Percentiles rank a stretch among this genome's conserved stretches.
These are phyloP conservation scores for Hemiprocne comata DNA, from an alignment of 2,113 vertebrate genomes.

Conservation along the genomic window DNA sequence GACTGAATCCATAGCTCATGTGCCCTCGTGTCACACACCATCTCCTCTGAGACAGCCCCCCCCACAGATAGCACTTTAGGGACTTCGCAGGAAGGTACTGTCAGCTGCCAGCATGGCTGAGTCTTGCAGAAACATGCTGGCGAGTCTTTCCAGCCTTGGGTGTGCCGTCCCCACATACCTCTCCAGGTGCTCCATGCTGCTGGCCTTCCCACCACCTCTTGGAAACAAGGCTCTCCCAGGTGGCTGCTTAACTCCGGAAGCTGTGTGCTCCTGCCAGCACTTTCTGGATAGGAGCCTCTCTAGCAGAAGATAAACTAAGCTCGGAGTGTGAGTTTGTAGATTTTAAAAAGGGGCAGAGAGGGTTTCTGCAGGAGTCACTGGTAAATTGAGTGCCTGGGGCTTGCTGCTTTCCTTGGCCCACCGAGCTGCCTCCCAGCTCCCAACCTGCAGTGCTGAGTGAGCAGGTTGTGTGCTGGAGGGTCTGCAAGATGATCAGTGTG, in stretches of 20 bases:
- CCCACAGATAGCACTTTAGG: not conserved
- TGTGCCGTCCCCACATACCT: not conserved
- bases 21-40: not conserved
- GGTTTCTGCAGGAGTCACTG: not conserved
- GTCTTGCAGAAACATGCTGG: not conserved
- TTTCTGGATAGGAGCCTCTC: not conserved
- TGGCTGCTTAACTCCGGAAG: not conserved
- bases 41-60: not conserved
- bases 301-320: not conserved
- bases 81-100: not conserved
- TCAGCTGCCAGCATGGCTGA: not conserved
- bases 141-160: not conserved
- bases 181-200: not conserved
- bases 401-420: not conserved
- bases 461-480: not conserved
- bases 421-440: not conserved
- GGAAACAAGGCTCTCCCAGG: not conserved
- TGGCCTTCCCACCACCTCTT: not conserved
- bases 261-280: not conserved
- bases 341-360: not conserved
- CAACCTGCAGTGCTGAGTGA: fast-evolving
- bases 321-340: not conserved
- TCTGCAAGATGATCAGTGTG: not conserved
- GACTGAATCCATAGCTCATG: fast-evolving
- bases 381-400: not conserved